Conservation (phyloP, 2,113 vertebrate genomes). For the Myrmecophaga tridactyla region DNA sequence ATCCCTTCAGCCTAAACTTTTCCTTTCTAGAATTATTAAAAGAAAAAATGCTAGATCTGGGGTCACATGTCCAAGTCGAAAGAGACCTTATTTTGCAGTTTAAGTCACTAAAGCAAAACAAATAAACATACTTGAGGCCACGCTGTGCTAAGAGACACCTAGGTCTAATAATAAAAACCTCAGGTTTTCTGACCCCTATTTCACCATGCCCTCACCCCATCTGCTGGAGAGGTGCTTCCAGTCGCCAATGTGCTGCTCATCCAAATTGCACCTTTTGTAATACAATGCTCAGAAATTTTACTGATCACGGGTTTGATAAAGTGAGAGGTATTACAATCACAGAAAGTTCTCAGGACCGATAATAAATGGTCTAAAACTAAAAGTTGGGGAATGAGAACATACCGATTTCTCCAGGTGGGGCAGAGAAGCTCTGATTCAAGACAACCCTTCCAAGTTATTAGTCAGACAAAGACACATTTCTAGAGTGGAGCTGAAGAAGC, state of each 20-base stretch:
- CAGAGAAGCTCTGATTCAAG: background rate
- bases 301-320: background rate
- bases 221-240: background rate
- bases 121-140: background rate
- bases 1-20: background rate
- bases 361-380: background rate
- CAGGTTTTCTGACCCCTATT: background rate
- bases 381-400: background rate
- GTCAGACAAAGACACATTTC: background rate
- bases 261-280: background rate
- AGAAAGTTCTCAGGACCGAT: background rate
- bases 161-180: too few species aligned
- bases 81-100: background rate
- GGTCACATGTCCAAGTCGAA: background rate
- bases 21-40: slow-evolving; percentile 10
- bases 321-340: background rate
- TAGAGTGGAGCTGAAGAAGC: background rate
- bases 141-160: background rate
- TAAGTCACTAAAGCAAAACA: background rate
- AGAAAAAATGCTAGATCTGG: background rate
- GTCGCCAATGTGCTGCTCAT: background rate
- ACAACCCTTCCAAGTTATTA: background rate
- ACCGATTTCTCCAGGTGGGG: background rate
- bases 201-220: background rate
- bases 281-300: background rate